phyloP scores from a whole-genome alignment of 2,797 vertebrate genomes.

The Sternarchorhynchus goeldii region DNA sequence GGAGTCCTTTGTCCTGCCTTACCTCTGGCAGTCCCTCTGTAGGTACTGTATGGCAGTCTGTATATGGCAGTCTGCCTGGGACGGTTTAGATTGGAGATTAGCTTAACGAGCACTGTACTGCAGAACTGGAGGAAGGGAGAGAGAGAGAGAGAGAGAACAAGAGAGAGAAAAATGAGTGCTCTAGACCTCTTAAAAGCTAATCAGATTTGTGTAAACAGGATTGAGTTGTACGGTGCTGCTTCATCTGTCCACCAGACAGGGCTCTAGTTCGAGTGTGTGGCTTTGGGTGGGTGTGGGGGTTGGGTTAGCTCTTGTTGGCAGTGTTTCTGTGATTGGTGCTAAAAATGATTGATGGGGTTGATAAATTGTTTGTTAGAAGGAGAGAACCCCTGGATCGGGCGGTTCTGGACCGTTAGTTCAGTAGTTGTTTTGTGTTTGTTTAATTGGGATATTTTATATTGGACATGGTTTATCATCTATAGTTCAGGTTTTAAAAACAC shows the following conservation, averaged over 20 bases:
- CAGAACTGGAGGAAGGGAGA: slow-evolving; percentile 45
- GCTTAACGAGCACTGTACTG: slow-evolving; percentile 49
- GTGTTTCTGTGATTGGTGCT: slow-evolving; percentile 26
- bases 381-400: neutral
- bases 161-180: slow-evolving; percentile 37
- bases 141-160: slow-evolving; percentile 14
- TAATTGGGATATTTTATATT: neutral
- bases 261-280: slow-evolving; percentile 3
- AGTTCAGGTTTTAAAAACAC: neutral
- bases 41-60: slow-evolving; percentile 54
- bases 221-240: slow-evolving; percentile 7
- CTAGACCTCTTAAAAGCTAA: slow-evolving; percentile 38
- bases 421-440: neutral
- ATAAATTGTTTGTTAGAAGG: slow-evolving; percentile 29
- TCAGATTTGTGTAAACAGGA: slow-evolving; percentile 21
- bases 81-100: slow-evolving; percentile 52
- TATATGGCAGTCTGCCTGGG: slow-evolving; percentile 52
- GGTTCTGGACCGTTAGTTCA: neutral
- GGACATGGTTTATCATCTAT: neutral
- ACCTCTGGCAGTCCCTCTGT: slow-evolving; percentile 49
- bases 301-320: slow-evolving; percentile 18
- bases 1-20: slow-evolving; percentile 51
- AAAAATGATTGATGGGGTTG: slow-evolving; percentile 40
- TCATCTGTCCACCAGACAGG: neutral
- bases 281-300: slow-evolving; percentile 30